These are phyloP conservation scores for Zophobas atratus DNA, from an alignment of 1,140 invertebrate species.

Conservation along the genomic window DNA sequence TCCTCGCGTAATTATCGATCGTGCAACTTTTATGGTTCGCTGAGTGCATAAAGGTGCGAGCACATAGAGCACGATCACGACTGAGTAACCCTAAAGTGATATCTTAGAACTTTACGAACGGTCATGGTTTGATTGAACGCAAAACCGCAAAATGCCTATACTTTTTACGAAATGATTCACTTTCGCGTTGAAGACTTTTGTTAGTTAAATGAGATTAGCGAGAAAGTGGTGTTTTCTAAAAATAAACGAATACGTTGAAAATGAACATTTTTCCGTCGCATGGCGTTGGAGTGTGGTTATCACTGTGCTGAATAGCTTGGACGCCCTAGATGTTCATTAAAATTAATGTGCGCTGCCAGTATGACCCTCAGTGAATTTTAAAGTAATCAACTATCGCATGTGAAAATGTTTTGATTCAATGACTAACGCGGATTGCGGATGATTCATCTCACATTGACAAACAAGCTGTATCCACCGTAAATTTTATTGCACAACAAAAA, in stretches of 20 bases:
- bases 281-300: too few species aligned
- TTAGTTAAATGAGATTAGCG: neutral
- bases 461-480: neutral
- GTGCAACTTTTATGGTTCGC: conserved; percentile 7
- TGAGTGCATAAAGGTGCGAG: conserved; percentile 4
- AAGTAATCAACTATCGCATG: neutral
- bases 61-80: neutral
- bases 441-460: conserved; percentile 8
- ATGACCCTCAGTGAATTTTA: neutral
- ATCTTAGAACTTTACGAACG: neutral
- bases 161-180: neutral
- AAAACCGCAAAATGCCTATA: neutral
- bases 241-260: neutral
- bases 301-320: too few species aligned
- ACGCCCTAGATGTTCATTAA: neutral
- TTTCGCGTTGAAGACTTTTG: neutral
- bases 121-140: neutral
- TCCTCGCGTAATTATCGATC: conserved; percentile 4
- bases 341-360: neutral
- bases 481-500: neutral
- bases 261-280: too few species aligned
- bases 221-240: conserved; percentile 8
- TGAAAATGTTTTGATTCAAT: neutral
- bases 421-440: neutral
- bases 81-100: neutral